Evolutionary conservation across 1,140 invertebrate species (phyloP).

Genomic region (Nixonia krombeini): DNA sequence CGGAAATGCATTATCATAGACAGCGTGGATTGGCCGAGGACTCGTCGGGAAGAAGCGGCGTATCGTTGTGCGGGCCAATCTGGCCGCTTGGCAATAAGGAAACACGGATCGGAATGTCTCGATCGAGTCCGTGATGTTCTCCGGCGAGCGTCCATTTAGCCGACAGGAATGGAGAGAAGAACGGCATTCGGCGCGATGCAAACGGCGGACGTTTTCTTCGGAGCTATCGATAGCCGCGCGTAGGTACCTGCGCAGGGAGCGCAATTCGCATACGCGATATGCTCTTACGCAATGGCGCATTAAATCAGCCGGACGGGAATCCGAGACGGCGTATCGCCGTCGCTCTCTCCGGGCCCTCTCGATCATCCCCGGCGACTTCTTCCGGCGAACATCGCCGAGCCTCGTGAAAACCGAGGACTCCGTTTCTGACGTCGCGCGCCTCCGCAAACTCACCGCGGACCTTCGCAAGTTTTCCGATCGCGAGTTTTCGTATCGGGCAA

Average conservation of each 20-base stretch:
- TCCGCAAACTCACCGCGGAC: too few relatives aligned
- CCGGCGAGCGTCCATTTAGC: constrained; percentile 35
- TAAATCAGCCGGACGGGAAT: constrained; percentile 37
- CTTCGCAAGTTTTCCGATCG: too few relatives aligned
- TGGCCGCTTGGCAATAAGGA: constrained; percentile 62
- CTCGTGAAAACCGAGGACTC: too few relatives aligned
- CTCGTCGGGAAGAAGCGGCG: constrained; percentile 17
- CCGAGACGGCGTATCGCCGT: constrained; percentile 19
- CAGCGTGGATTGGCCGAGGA: constrained; percentile 27
- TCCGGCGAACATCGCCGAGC: too few relatives aligned
- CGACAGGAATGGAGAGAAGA: constrained; percentile 37
- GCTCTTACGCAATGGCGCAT: constrained; percentile 44
- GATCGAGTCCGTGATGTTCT: constrained; percentile 46
- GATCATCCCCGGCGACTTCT: neutral
- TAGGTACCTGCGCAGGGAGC: constrained; percentile 7
- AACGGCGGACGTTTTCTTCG: constrained; percentile 25
- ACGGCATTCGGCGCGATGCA: constrained; percentile 31
- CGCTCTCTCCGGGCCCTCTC: constrained; percentile 24
- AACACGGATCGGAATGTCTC: constrained; percentile 65
- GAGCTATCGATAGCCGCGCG: constrained; percentile 36
- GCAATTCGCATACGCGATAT: constrained; percentile 39
- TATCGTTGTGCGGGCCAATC: constrained; percentile 42
- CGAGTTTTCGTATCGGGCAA: too few relatives aligned
- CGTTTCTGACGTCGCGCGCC: too few relatives aligned
- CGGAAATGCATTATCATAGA: constrained; percentile 66